Percentiles rank a stretch among this genome's conserved stretches.
These are phyloP conservation scores for Beris chalybata DNA, from an alignment of 2,888 invertebrate species.

Conservation along the genomic window DNA sequence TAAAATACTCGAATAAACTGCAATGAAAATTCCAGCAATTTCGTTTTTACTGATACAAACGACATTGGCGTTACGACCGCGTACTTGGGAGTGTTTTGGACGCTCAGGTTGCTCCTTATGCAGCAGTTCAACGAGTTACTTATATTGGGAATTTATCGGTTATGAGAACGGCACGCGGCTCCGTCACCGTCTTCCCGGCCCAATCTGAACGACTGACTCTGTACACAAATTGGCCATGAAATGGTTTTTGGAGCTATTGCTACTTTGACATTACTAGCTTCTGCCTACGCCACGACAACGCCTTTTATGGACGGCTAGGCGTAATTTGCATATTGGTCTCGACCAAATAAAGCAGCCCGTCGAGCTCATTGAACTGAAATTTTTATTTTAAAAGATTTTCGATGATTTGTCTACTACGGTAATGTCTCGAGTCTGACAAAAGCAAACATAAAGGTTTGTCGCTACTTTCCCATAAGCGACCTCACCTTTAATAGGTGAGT, in stretches of 20 bases:
- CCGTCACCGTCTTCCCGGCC: neutral
- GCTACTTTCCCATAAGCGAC: no score
- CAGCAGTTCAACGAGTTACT: neutral
- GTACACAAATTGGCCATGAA: conserved; percentile 17
- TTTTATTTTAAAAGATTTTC: no score
- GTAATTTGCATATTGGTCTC: conserved; percentile 33
- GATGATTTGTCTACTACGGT: no score
- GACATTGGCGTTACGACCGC: no score
- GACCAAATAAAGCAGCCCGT: conserved; percentile 25
- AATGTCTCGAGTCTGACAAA: no score
- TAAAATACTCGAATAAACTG: no score
- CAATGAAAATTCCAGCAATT: no score
- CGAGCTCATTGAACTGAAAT: conserved; percentile 33
- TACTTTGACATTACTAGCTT: conserved; percentile 2
- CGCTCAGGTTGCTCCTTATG: no score
- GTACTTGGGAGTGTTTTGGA: neutral
- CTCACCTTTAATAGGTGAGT: no score
- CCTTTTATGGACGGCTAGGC: neutral
- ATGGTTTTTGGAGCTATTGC: conserved; percentile 10
- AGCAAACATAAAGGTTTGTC: no score
- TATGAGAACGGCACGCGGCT: conserved; percentile 9
- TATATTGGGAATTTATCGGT: neutral
- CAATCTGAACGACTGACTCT: neutral
- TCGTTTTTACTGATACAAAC: no score
- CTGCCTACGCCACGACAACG: conserved; percentile 1